Evolutionary conservation across 2,113 vertebrate genomes (phyloP).

Genomic region (Corvus cornix): DNA sequence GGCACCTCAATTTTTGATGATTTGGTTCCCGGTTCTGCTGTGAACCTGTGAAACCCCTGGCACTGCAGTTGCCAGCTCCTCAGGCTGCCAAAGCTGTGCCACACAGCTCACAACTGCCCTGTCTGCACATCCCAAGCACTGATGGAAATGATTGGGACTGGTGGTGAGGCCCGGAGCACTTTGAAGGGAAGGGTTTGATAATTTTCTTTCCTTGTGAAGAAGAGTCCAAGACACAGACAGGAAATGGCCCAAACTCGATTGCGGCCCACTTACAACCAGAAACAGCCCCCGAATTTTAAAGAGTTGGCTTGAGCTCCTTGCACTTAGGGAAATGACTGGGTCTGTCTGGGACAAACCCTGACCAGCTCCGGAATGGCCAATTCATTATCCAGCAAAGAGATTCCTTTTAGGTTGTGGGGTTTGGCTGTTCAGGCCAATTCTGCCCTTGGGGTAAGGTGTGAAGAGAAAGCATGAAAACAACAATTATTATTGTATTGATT

Average conservation of each 20-base stretch:
- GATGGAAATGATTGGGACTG: neutral
- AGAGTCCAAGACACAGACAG: neutral
- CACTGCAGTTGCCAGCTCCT: neutral
- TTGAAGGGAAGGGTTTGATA: neutral
- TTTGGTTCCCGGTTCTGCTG: neutral
- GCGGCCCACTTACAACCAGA: neutral
- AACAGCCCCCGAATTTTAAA: neutral
- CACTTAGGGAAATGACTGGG: neutral
- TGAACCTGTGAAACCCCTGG: fast-evolving
- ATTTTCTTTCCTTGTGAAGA: neutral
- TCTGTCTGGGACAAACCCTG: neutral
- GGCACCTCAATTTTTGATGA: neutral
- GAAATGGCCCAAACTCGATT: neutral
- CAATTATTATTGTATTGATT: no score
- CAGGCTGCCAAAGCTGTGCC: neutral
- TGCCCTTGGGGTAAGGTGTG: neutral
- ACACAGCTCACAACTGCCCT: neutral
- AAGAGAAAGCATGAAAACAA: neutral
- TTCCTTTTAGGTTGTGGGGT: neutral
- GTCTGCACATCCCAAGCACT: neutral
- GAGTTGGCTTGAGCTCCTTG: neutral
- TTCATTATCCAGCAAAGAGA: neutral
- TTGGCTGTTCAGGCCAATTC: neutral
- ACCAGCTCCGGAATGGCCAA: neutral
- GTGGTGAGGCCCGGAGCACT: neutral